phyloP scores from a whole-genome alignment of 2,888 invertebrate genomes.

The Pachydiplax longipennis region DNA sequence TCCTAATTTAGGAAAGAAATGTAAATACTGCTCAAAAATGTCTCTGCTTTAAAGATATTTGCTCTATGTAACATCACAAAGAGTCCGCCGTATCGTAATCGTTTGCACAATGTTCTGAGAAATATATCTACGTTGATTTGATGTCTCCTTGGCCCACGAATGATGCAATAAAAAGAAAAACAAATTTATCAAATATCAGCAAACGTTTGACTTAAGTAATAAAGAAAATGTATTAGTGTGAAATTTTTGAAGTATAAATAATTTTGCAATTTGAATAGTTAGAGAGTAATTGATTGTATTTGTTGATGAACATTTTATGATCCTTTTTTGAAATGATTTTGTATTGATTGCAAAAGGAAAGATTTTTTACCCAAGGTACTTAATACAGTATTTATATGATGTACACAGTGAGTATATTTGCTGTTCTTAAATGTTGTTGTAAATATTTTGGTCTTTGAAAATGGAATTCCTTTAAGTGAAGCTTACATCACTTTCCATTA shows the following conservation, averaged over 20 bases:
- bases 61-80: background rate
- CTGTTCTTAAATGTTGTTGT: background rate
- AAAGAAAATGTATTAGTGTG: background rate
- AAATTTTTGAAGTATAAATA: background rate
- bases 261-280: background rate
- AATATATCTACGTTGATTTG: background rate
- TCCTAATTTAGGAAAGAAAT: background rate
- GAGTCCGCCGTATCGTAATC: background rate
- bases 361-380: conserved; percentile 37
- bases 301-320: conserved; percentile 21
- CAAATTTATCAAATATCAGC: background rate
- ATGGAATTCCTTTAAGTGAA: background rate
- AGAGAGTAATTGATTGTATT: background rate
- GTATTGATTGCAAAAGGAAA: conserved; percentile 11
- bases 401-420: background rate
- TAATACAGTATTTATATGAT: conserved; percentile 25
- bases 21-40: background rate
- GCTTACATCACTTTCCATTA: background rate
- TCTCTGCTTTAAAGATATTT: background rate
- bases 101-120: background rate
- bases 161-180: background rate
- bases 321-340: conserved; percentile 27
- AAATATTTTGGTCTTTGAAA: background rate
- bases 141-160: background rate
- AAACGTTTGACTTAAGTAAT: background rate